These are phyloP conservation scores for Yasuhikotakia modesta DNA, from an alignment of 2,797 vertebrate genomes.

Conservation along the genomic window DNA sequence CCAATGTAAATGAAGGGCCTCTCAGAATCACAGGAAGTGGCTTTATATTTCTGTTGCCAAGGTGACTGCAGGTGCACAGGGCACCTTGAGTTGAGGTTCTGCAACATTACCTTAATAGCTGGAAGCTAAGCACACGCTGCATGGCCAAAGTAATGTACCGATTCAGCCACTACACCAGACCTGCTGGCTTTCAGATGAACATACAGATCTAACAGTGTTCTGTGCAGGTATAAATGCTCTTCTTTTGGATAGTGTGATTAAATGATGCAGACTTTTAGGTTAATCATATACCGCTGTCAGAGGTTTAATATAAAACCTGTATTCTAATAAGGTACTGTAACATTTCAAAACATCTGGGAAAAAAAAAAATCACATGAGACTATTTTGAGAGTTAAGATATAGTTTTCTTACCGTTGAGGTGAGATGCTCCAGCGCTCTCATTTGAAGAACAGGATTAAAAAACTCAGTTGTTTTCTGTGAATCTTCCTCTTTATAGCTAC, in stretches of 20 bases:
- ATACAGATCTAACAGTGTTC: conserved; percentile 18
- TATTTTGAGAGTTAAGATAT: background rate
- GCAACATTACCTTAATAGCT: conserved; percentile 50
- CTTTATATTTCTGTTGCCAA: conserved; percentile 39
- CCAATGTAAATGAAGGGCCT: background rate
- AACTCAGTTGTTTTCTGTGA: background rate
- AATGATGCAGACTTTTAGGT: background rate
- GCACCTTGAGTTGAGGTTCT: conserved; percentile 42
- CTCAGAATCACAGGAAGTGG: conserved; percentile 1
- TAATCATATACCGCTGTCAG: background rate
- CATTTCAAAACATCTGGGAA: background rate
- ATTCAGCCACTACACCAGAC: background rate
- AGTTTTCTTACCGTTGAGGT: conserved; percentile 79
- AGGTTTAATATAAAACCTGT: background rate
- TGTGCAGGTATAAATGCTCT: background rate
- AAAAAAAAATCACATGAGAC: background rate
- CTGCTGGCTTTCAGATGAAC: background rate
- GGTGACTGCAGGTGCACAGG: conserved; percentile 41
- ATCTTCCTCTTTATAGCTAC: conserved; percentile 34
- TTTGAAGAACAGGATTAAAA: conserved; percentile 73
- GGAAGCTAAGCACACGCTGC: conserved; percentile 5
- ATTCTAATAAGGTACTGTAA: background rate
- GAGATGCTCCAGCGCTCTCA: conserved; percentile 76
- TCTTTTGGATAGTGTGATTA: background rate
- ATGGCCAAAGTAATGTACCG: conserved; percentile 25